Evolutionary conservation across 2,888 invertebrate genomes (phyloP).

Genomic region (Nomada ruficornis): DNA sequence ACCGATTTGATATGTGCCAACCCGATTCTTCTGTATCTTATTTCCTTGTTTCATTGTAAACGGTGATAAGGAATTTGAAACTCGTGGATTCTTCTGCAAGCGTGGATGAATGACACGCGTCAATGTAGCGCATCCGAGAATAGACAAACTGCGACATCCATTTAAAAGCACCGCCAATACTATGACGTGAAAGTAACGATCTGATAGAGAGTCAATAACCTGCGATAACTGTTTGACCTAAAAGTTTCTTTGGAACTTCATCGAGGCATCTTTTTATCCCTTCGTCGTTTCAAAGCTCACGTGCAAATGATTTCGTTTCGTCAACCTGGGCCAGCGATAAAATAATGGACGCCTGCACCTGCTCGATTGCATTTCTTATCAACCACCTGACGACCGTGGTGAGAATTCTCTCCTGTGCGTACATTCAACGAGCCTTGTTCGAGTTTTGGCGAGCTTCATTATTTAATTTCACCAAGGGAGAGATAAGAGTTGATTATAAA

Average conservation of each 20-base stretch:
- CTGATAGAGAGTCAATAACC: constrained; percentile 70
- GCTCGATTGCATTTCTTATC: not conserved
- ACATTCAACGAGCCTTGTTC: too few species aligned
- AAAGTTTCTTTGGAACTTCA: constrained; percentile 61
- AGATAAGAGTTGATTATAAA: too few species aligned
- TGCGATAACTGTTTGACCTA: constrained; percentile 70
- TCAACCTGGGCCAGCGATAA: constrained; percentile 11
- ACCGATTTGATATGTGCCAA: too few species aligned
- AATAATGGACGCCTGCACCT: constrained; percentile 8
- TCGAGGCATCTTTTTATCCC: constrained; percentile 44
- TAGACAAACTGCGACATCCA: constrained; percentile 65
- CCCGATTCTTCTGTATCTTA: too few species aligned
- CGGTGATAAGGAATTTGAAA: not conserved
- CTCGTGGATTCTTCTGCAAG: constrained; percentile 30
- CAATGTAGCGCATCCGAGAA: constrained; percentile 65
- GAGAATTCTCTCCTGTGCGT: too few species aligned
- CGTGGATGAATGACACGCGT: constrained; percentile 53
- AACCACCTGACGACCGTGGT: not conserved
- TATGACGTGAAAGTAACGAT: constrained; percentile 71
- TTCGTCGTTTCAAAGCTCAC: not conserved
- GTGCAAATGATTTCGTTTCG: not conserved
- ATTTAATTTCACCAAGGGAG: too few species aligned
- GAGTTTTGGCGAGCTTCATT: too few species aligned
- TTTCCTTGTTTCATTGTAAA: not conserved
- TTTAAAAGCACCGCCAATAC: constrained; percentile 64